Base-by-base conservation (phyloP, 2,888 invertebrate species). In the Drosophila helvetica region DNA sequence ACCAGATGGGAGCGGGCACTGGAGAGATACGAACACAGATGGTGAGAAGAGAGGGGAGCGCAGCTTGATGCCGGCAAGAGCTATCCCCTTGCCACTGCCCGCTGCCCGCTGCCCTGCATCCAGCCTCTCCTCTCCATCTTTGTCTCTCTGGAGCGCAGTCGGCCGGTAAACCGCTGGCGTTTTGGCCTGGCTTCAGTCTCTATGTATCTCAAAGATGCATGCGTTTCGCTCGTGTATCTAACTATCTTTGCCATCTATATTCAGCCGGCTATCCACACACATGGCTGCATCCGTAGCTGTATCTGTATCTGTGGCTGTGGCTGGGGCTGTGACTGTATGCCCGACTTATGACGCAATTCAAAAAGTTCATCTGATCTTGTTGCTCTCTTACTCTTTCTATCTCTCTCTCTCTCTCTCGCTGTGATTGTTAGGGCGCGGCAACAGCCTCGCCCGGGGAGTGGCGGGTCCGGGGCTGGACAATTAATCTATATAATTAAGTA, bases 261-360 rank as follows among this genome's bases (percentile, higher is more conserved):
- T 50, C 56, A 56, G 54, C 55, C 46, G 48, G 62, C 62, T 59
- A 53, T 50, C 45, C 51, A 64, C 15, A 38, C 38, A 38, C 38
- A 38, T 6, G 12, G 33, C 4, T 33, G 33, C 38, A 15, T 15
- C 38, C 66, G 63, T 78, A 77, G 42, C 65, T 67, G 71, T 66
- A 59, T 45, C 33, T 66, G 18, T 66, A 19, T 52, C 47, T 53
- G 47, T 65, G 47, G 18, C 42, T 47, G 48, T 67, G n/a, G n/a
- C n/a, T n/a, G n/a, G n/a, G n/a, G n/a, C n/a, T n/a, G n/a, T 65
- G 47, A 17, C 42, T 47, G 48, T 67, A 25, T 59, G 45, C 27
- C 64, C 62, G 77, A 78, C 77, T 82, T 79, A 75, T 83, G 83
- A 83, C 83, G 83, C 86, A 87, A 83, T 87, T 79, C 72, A 57